Percentiles rank a stretch among this genome's conserved stretches.
Conservation (phyloP, 2,113 vertebrate genomes). For the Indri indri region DNA sequence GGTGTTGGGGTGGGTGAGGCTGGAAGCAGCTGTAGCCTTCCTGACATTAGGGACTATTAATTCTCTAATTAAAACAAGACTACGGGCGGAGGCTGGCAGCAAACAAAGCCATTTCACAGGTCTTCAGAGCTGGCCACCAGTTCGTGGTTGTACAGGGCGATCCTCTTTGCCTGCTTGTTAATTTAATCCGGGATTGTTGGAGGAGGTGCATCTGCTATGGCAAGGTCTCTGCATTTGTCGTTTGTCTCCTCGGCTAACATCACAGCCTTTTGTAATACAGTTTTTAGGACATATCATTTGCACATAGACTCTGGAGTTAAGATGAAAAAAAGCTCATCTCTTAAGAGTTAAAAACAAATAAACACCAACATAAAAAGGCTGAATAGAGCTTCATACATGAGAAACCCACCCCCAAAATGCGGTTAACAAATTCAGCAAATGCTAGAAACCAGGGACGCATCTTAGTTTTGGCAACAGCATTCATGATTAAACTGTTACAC, state of each 20-base stretch:
- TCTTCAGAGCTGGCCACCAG: background rate
- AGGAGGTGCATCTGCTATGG: background rate
- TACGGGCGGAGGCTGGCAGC: background rate
- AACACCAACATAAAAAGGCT: background rate
- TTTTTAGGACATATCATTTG: background rate
- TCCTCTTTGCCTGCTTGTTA: background rate
- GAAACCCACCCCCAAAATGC: background rate
- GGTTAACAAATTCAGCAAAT: background rate
- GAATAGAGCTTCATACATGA: background rate
- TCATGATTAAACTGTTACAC: background rate
- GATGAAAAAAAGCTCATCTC: background rate
- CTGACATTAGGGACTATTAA: background rate
- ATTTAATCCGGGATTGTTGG: background rate
- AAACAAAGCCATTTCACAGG: background rate
- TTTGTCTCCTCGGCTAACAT: background rate
- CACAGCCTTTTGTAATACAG: background rate
- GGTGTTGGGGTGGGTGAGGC: background rate
- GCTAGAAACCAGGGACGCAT: background rate
- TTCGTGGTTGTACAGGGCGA: background rate
- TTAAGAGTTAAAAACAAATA: background rate
- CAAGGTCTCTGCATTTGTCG: background rate
- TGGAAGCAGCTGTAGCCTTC: background rate
- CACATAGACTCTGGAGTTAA: background rate
- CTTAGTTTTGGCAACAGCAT: background rate
- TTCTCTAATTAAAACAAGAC: slow-evolving; percentile 3